These are phyloP conservation scores for Exephanes ischioxanthus DNA, from an alignment of 2,888 invertebrate species.

Conservation along the genomic window DNA sequence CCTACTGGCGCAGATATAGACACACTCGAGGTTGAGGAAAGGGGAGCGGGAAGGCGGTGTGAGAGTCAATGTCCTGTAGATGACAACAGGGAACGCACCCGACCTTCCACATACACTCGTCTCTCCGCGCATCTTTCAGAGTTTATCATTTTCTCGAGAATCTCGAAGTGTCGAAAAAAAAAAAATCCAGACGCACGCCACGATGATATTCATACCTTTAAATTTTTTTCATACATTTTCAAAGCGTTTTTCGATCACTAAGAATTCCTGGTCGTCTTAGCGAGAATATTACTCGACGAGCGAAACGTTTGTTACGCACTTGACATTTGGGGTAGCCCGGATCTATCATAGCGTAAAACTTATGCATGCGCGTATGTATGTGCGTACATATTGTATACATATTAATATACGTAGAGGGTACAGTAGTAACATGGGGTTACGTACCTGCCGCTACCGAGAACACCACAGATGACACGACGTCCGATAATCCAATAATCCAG, in stretches of 20 bases:
- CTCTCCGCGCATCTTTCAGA: neutral
- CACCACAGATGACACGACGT: conserved; percentile 71
- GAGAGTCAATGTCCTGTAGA: conserved; percentile 77
- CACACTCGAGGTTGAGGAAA: neutral
- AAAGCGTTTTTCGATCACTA: neutral
- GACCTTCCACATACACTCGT: conserved; percentile 55
- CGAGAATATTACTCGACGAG: neutral
- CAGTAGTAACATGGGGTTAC: conserved; percentile 47
- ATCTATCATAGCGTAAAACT: neutral
- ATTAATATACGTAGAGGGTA: neutral
- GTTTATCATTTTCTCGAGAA: neutral
- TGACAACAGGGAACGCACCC: conserved; percentile 72
- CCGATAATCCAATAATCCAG: conserved; percentile 72
- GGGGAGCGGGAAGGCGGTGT: conserved; percentile 69
- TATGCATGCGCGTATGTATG: neutral
- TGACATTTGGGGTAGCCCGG: conserved; percentile 9
- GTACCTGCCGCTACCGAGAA: conserved; percentile 74
- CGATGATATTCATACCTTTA: neutral
- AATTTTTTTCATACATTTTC: neutral
- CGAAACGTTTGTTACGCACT: neutral
- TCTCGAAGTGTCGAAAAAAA: neutral
- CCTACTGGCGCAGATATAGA: conserved; percentile 27
- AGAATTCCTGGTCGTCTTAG: neutral
- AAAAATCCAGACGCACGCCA: neutral
- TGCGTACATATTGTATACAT: neutral